Evolutionary conservation across 2,888 invertebrate genomes (phyloP).

Genomic region (Macrosiphum euphorbiae): DNA sequence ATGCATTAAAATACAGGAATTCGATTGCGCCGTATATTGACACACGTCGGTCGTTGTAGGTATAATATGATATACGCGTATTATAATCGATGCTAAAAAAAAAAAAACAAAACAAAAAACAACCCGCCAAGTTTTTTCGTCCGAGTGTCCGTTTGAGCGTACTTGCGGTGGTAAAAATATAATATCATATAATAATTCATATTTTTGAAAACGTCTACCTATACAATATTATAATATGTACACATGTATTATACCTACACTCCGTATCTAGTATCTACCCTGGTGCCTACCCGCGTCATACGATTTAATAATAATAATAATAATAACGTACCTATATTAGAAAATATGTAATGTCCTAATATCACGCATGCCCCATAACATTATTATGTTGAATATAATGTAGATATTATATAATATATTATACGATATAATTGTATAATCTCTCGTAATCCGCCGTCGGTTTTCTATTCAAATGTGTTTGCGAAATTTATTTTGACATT

Average conservation of each 20-base stretch:
- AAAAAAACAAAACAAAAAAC: neutral
- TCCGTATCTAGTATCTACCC: neutral
- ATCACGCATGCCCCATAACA: neutral
- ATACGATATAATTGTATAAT: neutral
- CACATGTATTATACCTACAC: neutral
- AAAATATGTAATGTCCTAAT: neutral
- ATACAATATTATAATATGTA: neutral
- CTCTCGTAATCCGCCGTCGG: neutral
- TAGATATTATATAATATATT: neutral
- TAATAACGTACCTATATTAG: neutral
- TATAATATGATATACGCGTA: neutral
- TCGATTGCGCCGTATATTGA: neutral
- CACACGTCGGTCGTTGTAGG: too few relatives aligned
- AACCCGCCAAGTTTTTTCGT: neutral
- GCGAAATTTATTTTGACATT: conserved; percentile 11
- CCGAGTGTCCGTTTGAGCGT: neutral
- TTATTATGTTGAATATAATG: neutral
- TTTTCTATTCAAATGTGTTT: neutral
- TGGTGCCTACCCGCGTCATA: neutral
- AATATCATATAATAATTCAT: neutral
- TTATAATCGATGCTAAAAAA: neutral
- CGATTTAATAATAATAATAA: neutral
- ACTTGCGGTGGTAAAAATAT: neutral
- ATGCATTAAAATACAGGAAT: neutral
- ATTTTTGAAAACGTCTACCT: neutral